Evolutionary conservation across 2,888 invertebrate species (phyloP).

Genomic region (Scrobipalpa costella): DNA sequence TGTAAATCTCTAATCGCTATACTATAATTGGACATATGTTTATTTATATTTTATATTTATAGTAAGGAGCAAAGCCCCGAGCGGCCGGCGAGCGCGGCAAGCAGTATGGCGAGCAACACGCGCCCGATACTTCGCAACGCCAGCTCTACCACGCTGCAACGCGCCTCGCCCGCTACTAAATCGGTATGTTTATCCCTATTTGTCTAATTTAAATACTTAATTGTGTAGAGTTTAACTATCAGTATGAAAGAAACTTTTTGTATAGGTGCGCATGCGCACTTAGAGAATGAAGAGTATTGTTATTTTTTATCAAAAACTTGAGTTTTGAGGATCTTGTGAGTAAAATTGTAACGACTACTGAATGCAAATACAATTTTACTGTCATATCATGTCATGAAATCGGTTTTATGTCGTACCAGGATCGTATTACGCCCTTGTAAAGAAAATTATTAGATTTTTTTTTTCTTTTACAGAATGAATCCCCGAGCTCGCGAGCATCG

Average conservation of each 20-base stretch:
- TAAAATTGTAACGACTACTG: too few relatives aligned
- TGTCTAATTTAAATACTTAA: background rate
- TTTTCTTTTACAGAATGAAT: slow-evolving; percentile 51
- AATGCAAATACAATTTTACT: too few relatives aligned
- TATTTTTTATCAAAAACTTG: too few relatives aligned
- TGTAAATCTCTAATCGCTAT: too few relatives aligned
- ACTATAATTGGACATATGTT: too few relatives aligned
- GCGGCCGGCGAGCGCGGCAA: slow-evolving; percentile 58
- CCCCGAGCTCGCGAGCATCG: slow-evolving; percentile 58
- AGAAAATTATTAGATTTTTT: background rate
- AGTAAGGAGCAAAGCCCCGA: slow-evolving; percentile 77
- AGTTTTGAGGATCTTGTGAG: too few relatives aligned
- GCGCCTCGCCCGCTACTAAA: slow-evolving; percentile 56
- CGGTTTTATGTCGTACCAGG: too few relatives aligned
- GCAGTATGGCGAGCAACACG: slow-evolving; percentile 50
- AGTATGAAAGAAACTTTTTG: background rate
- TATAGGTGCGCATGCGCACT: too few relatives aligned
- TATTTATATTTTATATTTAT: slow-evolving; percentile 24
- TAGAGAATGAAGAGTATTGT: too few relatives aligned
- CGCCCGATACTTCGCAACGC: slow-evolving; percentile 77
- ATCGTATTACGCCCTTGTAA: too few relatives aligned
- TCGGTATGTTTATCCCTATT: slow-evolving; percentile 52
- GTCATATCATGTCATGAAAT: too few relatives aligned
- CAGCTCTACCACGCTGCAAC: slow-evolving; percentile 78
- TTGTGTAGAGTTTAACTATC: background rate